phyloP scores from a whole-genome alignment of 2,888 invertebrate genomes.

The Holacanthella duospinosa region DNA sequence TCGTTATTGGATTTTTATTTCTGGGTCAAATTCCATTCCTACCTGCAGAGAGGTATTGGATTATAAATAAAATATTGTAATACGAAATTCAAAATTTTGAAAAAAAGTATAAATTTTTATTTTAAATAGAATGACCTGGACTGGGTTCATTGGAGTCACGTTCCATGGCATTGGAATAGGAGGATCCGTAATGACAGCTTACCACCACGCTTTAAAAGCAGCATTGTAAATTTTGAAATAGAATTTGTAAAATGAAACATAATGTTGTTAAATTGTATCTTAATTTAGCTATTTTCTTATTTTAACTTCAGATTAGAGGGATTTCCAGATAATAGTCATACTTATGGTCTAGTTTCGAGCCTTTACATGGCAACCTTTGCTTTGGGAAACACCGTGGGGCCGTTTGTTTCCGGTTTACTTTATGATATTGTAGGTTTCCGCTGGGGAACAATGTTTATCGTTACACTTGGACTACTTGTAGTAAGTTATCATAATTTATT shows the following conservation, averaged over 20 bases:
- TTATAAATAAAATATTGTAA: too few relatives aligned
- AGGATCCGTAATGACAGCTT: background rate
- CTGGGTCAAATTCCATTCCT: conserved; percentile 26
- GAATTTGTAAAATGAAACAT: background rate
- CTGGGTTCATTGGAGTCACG: background rate
- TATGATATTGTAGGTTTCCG: conserved; percentile 47
- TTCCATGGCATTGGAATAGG: background rate
- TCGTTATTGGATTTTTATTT: conserved; percentile 20
- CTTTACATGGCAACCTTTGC: background rate
- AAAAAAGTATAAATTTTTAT: background rate
- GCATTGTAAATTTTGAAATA: background rate
- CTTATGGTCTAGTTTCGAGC: background rate
- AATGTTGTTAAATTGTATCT: too few relatives aligned
- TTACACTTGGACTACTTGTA: conserved; percentile 54
- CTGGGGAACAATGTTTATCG: conserved; percentile 59
- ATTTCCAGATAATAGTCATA: background rate
- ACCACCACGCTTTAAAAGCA: background rate
- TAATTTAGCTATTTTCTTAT: too few relatives aligned
- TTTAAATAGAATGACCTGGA: background rate
- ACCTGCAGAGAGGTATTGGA: too few relatives aligned
- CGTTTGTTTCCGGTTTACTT: conserved; percentile 39
- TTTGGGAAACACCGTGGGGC: conserved; percentile 19
- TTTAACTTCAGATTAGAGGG: background rate
- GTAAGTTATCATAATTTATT: too few relatives aligned
- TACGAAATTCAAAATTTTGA: background rate